These are phyloP conservation scores for Vidua chalybeata DNA, from an alignment of 2,113 vertebrate species.

Conservation along the genomic window DNA sequence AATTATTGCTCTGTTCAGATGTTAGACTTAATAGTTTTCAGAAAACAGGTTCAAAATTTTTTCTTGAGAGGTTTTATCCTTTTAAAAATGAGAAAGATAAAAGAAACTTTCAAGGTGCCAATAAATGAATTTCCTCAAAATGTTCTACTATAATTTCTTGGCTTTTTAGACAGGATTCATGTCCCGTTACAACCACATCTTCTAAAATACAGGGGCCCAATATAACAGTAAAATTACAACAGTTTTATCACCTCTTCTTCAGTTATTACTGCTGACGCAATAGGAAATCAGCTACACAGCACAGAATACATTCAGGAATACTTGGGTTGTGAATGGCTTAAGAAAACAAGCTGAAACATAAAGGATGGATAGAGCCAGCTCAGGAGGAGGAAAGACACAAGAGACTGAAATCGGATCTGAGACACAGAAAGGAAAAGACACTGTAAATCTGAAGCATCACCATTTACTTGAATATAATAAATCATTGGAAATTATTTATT, in stretches of 20 bases:
- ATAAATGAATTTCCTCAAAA: slow-evolving; percentile 7
- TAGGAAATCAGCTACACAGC: background rate
- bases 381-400: background rate
- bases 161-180: background rate
- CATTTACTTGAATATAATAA: background rate
- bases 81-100: background rate
- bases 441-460: background rate
- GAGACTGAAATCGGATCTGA: background rate
- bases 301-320: background rate
- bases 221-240: background rate
- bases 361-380: background rate
- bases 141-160: background rate
- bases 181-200: background rate
- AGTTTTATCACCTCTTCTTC: background rate
- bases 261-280: background rate
- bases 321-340: background rate
- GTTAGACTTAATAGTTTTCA: background rate
- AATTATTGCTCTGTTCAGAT: background rate
- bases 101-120: background rate
- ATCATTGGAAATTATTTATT: background rate
- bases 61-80: background rate
- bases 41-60: background rate
- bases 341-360: background rate
- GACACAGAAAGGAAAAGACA: background rate
- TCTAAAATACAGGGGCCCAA: background rate